Evolutionary conservation across 2,797 vertebrate species (phyloP), one percentile per base, ranked within the genome.

Genomic region (Pangasius macronema): DNA sequence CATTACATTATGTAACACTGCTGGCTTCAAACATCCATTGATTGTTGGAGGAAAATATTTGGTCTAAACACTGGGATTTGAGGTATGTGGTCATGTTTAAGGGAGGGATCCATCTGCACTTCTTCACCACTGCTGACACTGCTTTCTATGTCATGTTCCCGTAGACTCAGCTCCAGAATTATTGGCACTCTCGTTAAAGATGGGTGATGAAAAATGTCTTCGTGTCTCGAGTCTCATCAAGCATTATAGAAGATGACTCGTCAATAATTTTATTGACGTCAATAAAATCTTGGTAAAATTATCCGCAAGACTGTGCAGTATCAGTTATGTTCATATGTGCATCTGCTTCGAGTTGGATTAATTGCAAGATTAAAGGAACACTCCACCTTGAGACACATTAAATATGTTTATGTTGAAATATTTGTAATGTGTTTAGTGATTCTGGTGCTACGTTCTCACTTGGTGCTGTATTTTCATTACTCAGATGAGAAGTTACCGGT

Each of bases 1-100:
- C 36, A 61, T 86, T 75, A 53, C 72, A 70, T 36, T 49, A 65
- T 59, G 39, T 42, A 70, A 53, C 63, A 22, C 13, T 7, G 63
- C 14, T 87, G 70, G 76, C 76, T 79, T 83, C 8, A 72, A 70
- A 33, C 77, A 80, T 36, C 10, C n/a, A 11, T 42, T 79, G 85
- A 75, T 18, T 3, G 33, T 76, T 67, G 27, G 65, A 84, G 89
- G 11, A 36, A 79, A 81, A 77, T 76, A 85, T 84, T 79, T 75
- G 70, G 67, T 84, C 81, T 51, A 27, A 80, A 83, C 3, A 59
- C 57, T 76, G n/a, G 39, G 33, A 27, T 65, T 4, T 4, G 59
- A 55, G 11, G 8, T 3, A 85, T 30, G 49, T 30, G 8, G 61
- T 22, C 55, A 68, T 53, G 53, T 80, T 61, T 36, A 16, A 63